phyloP scores from a whole-genome alignment of 2,888 invertebrate genomes.

The Lycaena phlaeas region DNA sequence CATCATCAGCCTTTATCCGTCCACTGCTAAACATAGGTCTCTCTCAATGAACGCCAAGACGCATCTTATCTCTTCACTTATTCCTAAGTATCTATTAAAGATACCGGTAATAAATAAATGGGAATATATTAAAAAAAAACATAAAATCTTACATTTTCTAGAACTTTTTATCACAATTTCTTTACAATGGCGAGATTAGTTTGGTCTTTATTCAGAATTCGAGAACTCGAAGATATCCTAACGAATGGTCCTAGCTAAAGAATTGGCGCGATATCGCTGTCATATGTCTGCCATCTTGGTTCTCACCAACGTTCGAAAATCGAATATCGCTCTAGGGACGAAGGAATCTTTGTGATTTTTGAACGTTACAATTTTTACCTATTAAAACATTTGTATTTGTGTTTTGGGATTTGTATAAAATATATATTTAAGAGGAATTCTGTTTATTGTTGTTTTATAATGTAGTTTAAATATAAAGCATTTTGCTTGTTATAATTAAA shows the following conservation, averaged over 20 bases:
- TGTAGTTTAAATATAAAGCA: too few relatives aligned
- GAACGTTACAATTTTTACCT: constrained; percentile 3
- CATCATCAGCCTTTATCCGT: too few relatives aligned
- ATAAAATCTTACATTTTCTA: not conserved
- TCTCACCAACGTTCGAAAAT: constrained; percentile 58
- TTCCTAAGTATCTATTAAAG: too few relatives aligned
- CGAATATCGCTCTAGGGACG: constrained; percentile 47
- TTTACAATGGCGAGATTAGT: constrained; percentile 37
- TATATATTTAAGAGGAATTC: not conserved
- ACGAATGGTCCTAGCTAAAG: too few relatives aligned
- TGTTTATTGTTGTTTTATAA: too few relatives aligned
- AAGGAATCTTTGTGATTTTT: constrained; percentile 18
- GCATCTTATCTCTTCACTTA: too few relatives aligned
- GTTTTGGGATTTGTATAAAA: not conserved
- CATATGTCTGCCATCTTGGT: constrained; percentile 50
- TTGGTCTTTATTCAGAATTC: constrained; percentile 35
- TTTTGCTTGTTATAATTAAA: too few relatives aligned
- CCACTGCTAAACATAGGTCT: too few relatives aligned
- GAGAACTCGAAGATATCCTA: constrained; percentile 50
- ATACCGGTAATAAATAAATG: too few relatives aligned
- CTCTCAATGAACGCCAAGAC: too few relatives aligned
- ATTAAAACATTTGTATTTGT: constrained; percentile 1
- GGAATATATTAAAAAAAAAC: too few relatives aligned
- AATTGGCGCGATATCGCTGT: constrained; percentile 62
- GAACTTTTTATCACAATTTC: not conserved